Evolutionary conservation across 2,113 vertebrate genomes (phyloP).

Genomic region (Mesoclemmys tuberculata): DNA sequence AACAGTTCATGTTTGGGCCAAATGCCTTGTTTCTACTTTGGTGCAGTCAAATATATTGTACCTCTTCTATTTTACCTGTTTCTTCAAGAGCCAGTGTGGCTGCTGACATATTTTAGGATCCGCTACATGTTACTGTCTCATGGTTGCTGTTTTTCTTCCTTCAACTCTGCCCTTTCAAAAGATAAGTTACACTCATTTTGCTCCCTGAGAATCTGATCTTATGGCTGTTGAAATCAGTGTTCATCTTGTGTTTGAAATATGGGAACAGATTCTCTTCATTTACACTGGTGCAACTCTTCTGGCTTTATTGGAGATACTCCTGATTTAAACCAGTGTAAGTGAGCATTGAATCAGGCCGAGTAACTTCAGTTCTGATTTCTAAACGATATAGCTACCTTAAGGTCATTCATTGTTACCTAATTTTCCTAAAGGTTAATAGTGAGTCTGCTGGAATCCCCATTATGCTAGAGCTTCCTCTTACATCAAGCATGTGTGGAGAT

Average conservation of each 20-base stretch:
- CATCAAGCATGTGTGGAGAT: neutral
- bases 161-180: neutral
- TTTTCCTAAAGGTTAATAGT: too few species aligned
- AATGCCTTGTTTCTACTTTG: neutral
- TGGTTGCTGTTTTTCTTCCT: neutral
- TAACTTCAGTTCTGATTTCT: neutral
- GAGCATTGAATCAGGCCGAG: neutral
- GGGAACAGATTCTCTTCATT: fast-evolving
- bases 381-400: neutral
- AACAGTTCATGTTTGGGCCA: neutral
- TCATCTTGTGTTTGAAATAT: neutral
- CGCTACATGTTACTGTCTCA: neutral
- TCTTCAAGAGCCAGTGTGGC: neutral
- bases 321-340: neutral
- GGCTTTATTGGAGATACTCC: neutral
- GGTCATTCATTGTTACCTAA: neutral
- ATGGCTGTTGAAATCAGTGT: neutral
- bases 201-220: neutral
- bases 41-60: neutral
- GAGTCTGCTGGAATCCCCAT: neutral
- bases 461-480: neutral
- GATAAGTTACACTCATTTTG: neutral
- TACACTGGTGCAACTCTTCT: neutral
- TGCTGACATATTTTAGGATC: fast-evolving
- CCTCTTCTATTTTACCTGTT: neutral